phyloP scores from a whole-genome alignment of 2,888 invertebrate genomes.

The Pseudanteris insignis region DNA sequence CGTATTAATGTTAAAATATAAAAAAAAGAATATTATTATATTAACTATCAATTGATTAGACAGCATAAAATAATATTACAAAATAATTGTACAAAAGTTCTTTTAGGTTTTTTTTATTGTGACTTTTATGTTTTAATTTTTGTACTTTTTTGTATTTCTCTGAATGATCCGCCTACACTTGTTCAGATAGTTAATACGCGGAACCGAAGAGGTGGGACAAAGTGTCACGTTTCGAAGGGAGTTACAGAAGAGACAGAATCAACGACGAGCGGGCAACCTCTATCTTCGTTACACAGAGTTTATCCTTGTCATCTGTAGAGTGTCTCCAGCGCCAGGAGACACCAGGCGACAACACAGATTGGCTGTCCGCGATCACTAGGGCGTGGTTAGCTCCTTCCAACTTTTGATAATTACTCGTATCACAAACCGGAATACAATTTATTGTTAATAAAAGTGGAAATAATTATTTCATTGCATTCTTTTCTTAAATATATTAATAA shows the following conservation, averaged over 20 bases:
- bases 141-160: no score
- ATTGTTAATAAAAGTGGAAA: no score
- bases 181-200: constrained; percentile 34
- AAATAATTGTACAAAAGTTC: no score
- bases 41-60: no score
- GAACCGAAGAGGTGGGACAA: constrained; percentile 42
- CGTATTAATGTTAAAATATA: no score
- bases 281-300: constrained; percentile 43
- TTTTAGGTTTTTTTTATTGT: no score
- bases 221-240: constrained; percentile 47
- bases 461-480: no score
- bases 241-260: constrained; percentile 35
- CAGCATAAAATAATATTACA: no score
- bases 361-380: constrained; percentile 61
- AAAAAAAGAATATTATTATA: no score
- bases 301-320: constrained; percentile 54
- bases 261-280: constrained; percentile 29
- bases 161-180: constrained; percentile 52
- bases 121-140: no score
- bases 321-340: constrained; percentile 52
- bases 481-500: no score
- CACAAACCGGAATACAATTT: no score
- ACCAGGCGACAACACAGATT: constrained; percentile 59
- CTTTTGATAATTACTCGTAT: constrained; percentile 47
- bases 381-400: constrained; percentile 65